These are phyloP conservation scores for Microctonus hyperodae DNA, from an alignment of 2,888 invertebrate genomes.

Conservation along the genomic window DNA sequence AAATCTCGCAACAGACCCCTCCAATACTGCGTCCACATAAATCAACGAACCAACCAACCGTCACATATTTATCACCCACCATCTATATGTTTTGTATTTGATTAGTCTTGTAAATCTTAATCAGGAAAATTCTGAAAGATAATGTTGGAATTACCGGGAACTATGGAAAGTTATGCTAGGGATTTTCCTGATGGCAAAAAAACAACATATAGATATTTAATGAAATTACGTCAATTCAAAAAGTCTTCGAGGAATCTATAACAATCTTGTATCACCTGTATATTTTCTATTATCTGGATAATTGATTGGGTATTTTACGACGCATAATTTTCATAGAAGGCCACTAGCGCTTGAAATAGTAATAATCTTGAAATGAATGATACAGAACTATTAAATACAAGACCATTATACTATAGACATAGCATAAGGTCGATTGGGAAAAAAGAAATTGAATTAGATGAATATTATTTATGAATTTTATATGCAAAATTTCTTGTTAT, in stretches of 20 bases:
- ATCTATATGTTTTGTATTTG: no score
- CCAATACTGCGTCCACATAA: constrained; percentile 23
- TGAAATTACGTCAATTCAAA: neutral
- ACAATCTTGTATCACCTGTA: neutral
- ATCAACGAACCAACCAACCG: neutral
- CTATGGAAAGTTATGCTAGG: neutral
- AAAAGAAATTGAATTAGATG: no score
- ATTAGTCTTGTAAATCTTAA: neutral
- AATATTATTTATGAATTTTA: no score
- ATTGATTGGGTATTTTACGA: neutral
- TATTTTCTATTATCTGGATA: neutral
- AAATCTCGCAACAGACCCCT: constrained; percentile 41
- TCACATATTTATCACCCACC: neutral
- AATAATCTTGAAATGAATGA: constrained; percentile 20
- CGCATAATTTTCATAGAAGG: constrained; percentile 7
- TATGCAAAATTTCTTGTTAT: no score
- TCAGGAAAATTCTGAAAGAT: neutral
- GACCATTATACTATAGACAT: no score
- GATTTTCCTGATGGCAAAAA: neutral
- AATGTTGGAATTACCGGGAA: neutral
- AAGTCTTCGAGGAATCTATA: neutral
- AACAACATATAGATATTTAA: neutral
- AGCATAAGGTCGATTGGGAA: no score
- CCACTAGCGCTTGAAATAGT: neutral
- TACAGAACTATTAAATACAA: neutral